Base-by-base conservation (phyloP, 1,140 invertebrate species). In the Euborellia annulipes region DNA sequence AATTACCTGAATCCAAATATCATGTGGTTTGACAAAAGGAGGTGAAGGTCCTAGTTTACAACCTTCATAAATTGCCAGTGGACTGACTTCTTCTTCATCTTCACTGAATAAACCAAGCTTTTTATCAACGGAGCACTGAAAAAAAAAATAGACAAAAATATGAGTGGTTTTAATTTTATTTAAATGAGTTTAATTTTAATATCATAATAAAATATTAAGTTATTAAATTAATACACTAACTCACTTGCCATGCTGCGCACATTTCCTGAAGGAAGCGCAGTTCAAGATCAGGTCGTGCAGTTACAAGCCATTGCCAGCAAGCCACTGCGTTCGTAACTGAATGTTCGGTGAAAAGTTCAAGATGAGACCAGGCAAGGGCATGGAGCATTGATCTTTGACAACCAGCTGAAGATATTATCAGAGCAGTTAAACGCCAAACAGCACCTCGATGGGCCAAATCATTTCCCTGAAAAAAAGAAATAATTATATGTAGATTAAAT, bases 231-330 rank as follows among this genome's bases (percentile, higher is more conserved):
- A 27, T 27, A 27, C 11, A n/a, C n/a, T n/a, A n/a, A 27, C 23
- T 57, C 43, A 65, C 64, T 51, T 89, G 84, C 88, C 89, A 96
- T 1, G 90, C 85, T 0, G 82, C 73, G 7, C 89, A 73, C 76
- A 95, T 91, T 64, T 91, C 85, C 60, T 91, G 85, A 27, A 92
- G 67, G 50, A 93, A 84, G 41, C 82, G 69, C 30, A 94, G 66
- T 61, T 92, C 90, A 2, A 98, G 59, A 58, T 97, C 90, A 11
- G 85, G 82, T 19, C 90, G 67, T 0, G 92, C 85, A 1, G 92
- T 93, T 1, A 96, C 71, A 43, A 98, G 68, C 96, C 95, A 99
- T 52, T 95, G 90, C 96, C 96, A 99, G 60, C 93, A 98, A 52
- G 93, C 88, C 3, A 96, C 80, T 2, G 88, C 85, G 3, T 86